Evolutionary conservation across 2,888 invertebrate species (phyloP), one percentile per base, ranked within the genome.

Genomic region (Drosophila tripunctata): DNA sequence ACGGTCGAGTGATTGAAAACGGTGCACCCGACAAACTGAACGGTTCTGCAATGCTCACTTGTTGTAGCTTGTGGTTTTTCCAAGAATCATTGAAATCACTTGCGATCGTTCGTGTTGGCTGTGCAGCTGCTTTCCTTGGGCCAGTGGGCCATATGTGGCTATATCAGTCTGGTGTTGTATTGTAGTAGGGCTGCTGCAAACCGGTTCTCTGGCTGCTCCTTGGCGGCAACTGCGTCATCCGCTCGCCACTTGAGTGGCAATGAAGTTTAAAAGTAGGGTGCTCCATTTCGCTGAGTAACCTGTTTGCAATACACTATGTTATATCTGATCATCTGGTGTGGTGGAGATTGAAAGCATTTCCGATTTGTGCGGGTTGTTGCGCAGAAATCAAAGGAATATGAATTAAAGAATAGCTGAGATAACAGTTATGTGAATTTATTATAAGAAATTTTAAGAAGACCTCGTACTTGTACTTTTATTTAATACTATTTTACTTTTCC

Each of bases 261-360:
- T 85, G 83, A 87, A 77, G 84, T 64, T 48, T 14, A 69, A 79
- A 84, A 69, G 84, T 87, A 84, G 87, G 81, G 84, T 82, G 84
- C 82, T 82, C 81, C 81, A 82, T 87, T 80, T 82, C 81, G 60
- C 74, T 72, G 60, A 36, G 44, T 70, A 87, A 87, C 81, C 81
- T 87, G 87, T 87, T 82, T 85, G n/a, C n/a, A n/a, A n/a, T n/a
- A n/a, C n/a, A n/a, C n/a, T n/a, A n/a, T n/a, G n/a, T n/a, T 44
- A 8, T 56, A 10, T 51, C 24, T 10, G 30, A 41, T 55, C 57
- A 45, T 33, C 12, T 12, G 15, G 43, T 47, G 44, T 22, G 41
- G 4, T 60, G 50, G 55, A 66, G 22, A 24, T 40, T 52, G 10
- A 7, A 38, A 60, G 58, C 65, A 65, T 65, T 69, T 56, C 65